Conservation (phyloP, 2,113 vertebrate species). For the Labeo catla region DNA sequence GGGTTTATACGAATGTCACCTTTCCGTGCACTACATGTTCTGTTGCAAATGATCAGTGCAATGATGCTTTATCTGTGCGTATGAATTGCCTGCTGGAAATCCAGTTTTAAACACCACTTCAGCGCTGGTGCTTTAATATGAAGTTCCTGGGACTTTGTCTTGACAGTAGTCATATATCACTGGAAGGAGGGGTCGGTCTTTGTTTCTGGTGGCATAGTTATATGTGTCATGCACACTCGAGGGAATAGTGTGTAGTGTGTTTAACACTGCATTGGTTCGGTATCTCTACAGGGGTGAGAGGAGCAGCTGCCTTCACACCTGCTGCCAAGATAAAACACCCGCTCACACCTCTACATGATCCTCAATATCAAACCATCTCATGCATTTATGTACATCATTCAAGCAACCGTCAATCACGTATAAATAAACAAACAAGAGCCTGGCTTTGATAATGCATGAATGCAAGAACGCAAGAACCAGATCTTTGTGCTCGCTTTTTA, state of each 20-base stretch:
- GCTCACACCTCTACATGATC: constrained; percentile 26
- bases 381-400: constrained; percentile 11
- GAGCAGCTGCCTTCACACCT: constrained; percentile 53
- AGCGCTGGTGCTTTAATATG: constrained; percentile 14
- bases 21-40: not conserved
- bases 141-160: constrained; percentile 27
- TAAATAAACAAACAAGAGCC: not conserved
- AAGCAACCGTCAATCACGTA: not conserved
- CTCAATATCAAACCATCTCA: constrained; percentile 8
- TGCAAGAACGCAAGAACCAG: constrained; percentile 5
- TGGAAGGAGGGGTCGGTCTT: not conserved
- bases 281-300: constrained; percentile 45
- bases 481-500: constrained; percentile 51
- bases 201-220: constrained; percentile 45
- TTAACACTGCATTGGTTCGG: constrained; percentile 40
- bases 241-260: constrained; percentile 54
- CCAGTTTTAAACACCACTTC: constrained; percentile 10
- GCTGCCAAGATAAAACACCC: constrained; percentile 36
- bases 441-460: constrained; percentile 23
- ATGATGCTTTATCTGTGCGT: not conserved
- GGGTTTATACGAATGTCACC: not conserved
- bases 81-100: not conserved
- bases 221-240: constrained; percentile 25
- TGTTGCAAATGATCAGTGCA: constrained; percentile 2
- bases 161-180: constrained; percentile 40